Base-by-base conservation (phyloP, 2,113 vertebrate genomes). In the Rostratula benghalensis region DNA sequence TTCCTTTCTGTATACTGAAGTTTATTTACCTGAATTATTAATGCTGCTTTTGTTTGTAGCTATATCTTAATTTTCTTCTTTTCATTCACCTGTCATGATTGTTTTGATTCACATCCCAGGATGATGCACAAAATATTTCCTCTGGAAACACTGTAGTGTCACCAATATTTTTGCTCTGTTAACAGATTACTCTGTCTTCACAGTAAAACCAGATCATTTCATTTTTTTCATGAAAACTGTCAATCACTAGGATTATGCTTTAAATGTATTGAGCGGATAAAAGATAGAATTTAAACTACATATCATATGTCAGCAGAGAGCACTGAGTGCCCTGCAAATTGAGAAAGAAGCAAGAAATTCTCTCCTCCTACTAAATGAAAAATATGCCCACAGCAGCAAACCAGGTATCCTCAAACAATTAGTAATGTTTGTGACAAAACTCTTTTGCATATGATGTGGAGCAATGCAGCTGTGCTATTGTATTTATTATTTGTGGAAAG, bases 11-110 rank as follows among this genome's bases (percentile, higher is more conserved):
- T 95, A 96, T 90, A 81, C 87, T 96, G 94, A 97, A 97, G 97
- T 98, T 98, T 98, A 98, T 97, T 98, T 98, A 87, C 71, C 94
- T 98, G 97, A 98, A 98, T 98, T 98, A 98, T 98, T 98, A 98
- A 98, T 97, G 97, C 24, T 91, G 74, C 96, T 96, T 98, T 97
- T 98, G 96, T 98, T 97, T 97, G 96, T 97, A 93, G 95, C 95
- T 92, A 89, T 96, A 96, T 95, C 97, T 97, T 98, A 98, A 98
- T 97, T 98, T 96, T 95, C 85, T 96, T 97, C 88, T 97, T 96
- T 97, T 97, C 96, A 97, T 97, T 97, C 97, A 97, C 93, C 96
- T 98, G 97, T 98, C 97, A 90, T 67, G 84, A 97, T 93, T 95
- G 94, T 98, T 98, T 97, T 96, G 95, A 97, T 97, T 98, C 95